Conservation (phyloP, 1,140 invertebrate genomes). For the Drosophila tropicalis region DNA sequence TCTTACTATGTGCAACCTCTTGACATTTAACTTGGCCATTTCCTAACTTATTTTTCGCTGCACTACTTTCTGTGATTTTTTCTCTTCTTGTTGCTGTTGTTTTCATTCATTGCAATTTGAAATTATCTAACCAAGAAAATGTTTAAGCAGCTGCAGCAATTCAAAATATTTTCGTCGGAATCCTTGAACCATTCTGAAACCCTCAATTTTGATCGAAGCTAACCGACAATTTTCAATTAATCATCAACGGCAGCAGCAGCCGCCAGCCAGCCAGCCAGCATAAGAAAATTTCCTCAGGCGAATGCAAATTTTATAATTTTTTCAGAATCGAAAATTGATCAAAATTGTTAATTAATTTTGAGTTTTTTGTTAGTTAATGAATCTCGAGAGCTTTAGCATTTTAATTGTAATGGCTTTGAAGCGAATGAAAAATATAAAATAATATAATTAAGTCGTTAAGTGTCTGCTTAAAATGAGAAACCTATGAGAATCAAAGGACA, state of each 20-base stretch:
- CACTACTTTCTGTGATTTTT: constrained; percentile 65
- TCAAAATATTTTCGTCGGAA: constrained; percentile 18
- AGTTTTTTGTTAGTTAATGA: neutral
- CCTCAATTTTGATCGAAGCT: constrained; percentile 66
- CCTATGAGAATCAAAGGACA: neutral
- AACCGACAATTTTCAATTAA: constrained; percentile 56
- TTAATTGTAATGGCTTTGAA: constrained; percentile 10
- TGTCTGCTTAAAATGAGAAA: neutral
- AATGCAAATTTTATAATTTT: constrained; percentile 7
- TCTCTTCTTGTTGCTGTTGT: constrained; percentile 29
- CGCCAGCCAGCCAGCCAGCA: constrained; percentile 27
- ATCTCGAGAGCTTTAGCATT: neutral
- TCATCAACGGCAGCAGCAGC: constrained; percentile 30
- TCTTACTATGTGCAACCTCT: constrained; percentile 74
- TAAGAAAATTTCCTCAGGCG: constrained; percentile 22
- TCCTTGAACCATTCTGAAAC: constrained; percentile 64
- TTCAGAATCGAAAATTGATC: constrained; percentile 13
- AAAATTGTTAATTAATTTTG: constrained; percentile 7
- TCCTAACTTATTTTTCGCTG: constrained; percentile 62
- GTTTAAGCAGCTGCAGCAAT: constrained; percentile 62
- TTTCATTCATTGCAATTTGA: constrained; percentile 36
- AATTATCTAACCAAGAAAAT: constrained; percentile 68
- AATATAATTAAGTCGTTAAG: constrained; percentile 4
- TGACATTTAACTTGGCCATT: constrained; percentile 71
- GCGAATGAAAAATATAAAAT: neutral